These are phyloP conservation scores for Euzophera pinguis DNA, from an alignment of 2,888 invertebrate species.

Conservation along the genomic window DNA sequence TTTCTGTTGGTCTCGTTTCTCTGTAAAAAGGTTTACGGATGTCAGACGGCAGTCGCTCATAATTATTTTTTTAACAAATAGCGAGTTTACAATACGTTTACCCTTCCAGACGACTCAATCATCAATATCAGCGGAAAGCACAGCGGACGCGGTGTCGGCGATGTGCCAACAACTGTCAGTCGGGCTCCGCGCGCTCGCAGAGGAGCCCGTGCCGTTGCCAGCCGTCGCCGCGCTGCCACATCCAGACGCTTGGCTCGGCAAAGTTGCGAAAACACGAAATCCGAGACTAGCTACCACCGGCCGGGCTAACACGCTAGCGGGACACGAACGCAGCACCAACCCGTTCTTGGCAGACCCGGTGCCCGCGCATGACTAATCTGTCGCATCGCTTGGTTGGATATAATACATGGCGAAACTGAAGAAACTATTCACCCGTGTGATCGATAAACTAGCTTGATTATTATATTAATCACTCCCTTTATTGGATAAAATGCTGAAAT, in stretches of 20 bases:
- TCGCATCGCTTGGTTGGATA: too few species aligned
- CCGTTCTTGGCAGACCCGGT: conserved; percentile 38
- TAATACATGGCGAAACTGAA: too few species aligned
- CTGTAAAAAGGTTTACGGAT: too few species aligned
- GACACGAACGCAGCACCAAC: conserved; percentile 40
- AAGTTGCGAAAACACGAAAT: conserved; percentile 81
- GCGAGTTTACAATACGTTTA: too few species aligned
- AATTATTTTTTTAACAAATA: too few species aligned
- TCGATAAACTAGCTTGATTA: too few species aligned
- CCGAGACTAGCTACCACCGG: conserved; percentile 76
- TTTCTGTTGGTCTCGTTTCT: too few species aligned
- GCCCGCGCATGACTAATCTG: conserved; percentile 26
- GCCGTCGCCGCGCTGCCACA: conserved; percentile 79
- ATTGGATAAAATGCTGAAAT: too few species aligned
- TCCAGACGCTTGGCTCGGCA: conserved; percentile 91
- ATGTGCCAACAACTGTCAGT: conserved; percentile 90
- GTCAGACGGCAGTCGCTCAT: too few species aligned
- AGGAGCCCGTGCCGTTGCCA: conserved; percentile 54
- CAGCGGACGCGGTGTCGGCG: conserved; percentile 82
- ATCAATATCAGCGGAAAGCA: conserved; percentile 25
- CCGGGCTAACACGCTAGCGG: conserved; percentile 50
- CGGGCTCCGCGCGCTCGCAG: conserved; percentile 86
- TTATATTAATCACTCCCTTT: too few species aligned
- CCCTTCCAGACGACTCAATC: conserved; percentile 1
- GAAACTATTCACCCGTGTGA: too few species aligned